These are phyloP conservation scores for Tolypeutes matacus DNA, from an alignment of 2,797 vertebrate genomes.

Conservation along the genomic window DNA sequence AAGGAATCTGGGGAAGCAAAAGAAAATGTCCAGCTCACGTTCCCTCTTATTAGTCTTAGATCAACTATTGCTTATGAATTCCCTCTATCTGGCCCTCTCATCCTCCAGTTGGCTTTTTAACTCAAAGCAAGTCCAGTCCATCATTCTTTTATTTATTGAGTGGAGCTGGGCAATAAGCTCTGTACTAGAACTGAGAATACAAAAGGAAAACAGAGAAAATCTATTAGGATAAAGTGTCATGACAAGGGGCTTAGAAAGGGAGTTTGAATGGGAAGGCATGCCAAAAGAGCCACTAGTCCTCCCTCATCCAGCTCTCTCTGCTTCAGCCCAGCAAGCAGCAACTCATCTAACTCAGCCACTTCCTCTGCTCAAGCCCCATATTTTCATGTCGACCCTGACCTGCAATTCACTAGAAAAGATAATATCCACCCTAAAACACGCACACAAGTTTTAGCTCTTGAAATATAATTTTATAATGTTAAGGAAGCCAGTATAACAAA, in stretches of 20 bases:
- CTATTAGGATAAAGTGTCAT: not conserved
- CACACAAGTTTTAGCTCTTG: not conserved
- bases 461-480: not conserved
- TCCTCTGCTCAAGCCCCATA: not conserved
- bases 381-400: not conserved
- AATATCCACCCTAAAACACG: not conserved
- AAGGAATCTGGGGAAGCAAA: not conserved
- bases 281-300: fast-evolving
- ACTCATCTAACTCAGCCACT: not conserved
- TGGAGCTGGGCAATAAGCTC: not conserved
- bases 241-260: not conserved
- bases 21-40: not conserved
- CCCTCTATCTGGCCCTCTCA: not conserved
- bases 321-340: not conserved
- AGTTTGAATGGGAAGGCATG: not conserved
- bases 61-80: not conserved
- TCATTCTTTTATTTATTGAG: not conserved
- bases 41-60: not conserved
- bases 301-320: not conserved
- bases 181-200: not conserved
- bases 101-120: not conserved
- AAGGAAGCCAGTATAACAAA: not conserved
- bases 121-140: not conserved
- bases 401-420: not conserved
- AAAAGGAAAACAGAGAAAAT: not conserved